Evolutionary conservation across 2,113 vertebrate species (phyloP).

Genomic region (Perccottus glenii): DNA sequence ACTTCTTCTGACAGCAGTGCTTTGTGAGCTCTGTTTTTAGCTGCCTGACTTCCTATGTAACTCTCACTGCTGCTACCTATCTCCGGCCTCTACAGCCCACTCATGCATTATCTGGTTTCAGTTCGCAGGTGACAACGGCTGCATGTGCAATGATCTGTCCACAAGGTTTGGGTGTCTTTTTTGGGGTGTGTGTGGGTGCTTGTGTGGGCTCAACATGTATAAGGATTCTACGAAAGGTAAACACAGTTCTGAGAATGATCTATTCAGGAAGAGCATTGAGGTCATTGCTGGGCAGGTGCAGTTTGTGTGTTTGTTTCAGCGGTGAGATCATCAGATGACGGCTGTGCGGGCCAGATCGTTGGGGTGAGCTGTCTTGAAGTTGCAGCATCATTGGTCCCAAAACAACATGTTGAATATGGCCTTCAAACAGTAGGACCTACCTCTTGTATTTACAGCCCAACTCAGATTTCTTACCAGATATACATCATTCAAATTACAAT

Average conservation of each 20-base stretch:
- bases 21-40: slow-evolving; percentile 67
- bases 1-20: slow-evolving; percentile 58
- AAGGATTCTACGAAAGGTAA: slow-evolving; percentile 43
- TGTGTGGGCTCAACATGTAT: slow-evolving; percentile 41
- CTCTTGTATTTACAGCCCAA: too few species aligned
- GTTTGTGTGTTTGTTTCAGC: slow-evolving; percentile 19
- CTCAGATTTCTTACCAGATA: too few species aligned
- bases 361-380: slow-evolving; percentile 39
- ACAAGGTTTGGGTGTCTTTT: neutral
- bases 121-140: slow-evolving; percentile 31
- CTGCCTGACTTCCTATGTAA: slow-evolving; percentile 63
- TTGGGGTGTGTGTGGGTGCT: neutral
- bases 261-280: slow-evolving; percentile 56
- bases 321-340: slow-evolving; percentile 52
- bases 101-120: slow-evolving; percentile 40
- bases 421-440: neutral
- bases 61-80: slow-evolving; percentile 39
- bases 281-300: slow-evolving; percentile 51
- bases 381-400: slow-evolving; percentile 20
- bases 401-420: slow-evolving; percentile 44
- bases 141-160: slow-evolving; percentile 27
- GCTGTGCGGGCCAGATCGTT: slow-evolving; percentile 59
- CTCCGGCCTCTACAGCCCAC: slow-evolving; percentile 48
- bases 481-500: too few species aligned
- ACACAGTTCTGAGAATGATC: slow-evolving; percentile 49